A percentile compares a stretch with the other conserved stretches of the same genome.
Conservation (phyloP, 2,113 vertebrate species). For the Peucedramus taeniatus region DNA sequence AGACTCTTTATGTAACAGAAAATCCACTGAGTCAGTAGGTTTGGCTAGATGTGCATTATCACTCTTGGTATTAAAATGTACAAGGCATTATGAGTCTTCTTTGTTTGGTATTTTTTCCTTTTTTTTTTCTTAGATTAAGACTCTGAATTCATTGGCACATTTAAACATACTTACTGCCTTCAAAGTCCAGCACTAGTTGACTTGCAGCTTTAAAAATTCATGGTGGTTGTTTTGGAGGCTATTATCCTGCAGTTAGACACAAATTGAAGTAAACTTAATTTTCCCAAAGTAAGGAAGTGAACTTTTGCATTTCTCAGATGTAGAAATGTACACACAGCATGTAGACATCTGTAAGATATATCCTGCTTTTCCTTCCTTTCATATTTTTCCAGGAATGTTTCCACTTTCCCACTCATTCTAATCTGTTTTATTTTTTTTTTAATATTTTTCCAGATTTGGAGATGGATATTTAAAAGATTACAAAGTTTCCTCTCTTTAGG, state of each 20-base stretch:
- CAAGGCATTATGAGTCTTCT: background rate
- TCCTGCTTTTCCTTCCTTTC: background rate
- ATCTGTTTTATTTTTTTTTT: background rate
- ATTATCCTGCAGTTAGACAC: background rate
- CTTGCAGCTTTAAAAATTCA: background rate
- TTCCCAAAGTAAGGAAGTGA: background rate
- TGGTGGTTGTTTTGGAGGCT: background rate
- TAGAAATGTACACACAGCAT: fast-evolving
- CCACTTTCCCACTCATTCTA: background rate
- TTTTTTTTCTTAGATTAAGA: background rate
- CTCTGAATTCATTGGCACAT: background rate
- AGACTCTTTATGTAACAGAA: background rate
- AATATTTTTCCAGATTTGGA: background rate
- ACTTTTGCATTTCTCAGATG: background rate
- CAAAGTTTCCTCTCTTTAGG: background rate
- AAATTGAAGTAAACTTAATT: background rate
- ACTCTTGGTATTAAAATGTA: background rate
- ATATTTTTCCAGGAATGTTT: background rate
- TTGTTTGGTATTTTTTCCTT: background rate
- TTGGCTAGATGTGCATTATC: background rate
- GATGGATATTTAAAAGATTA: background rate
- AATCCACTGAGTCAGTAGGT: background rate
- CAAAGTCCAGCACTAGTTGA: background rate
- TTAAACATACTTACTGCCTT: background rate
- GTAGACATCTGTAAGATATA: fast-evolving